Conservation (phyloP, 1,140 invertebrate species). For the Drosophila bocqueti region DNA sequence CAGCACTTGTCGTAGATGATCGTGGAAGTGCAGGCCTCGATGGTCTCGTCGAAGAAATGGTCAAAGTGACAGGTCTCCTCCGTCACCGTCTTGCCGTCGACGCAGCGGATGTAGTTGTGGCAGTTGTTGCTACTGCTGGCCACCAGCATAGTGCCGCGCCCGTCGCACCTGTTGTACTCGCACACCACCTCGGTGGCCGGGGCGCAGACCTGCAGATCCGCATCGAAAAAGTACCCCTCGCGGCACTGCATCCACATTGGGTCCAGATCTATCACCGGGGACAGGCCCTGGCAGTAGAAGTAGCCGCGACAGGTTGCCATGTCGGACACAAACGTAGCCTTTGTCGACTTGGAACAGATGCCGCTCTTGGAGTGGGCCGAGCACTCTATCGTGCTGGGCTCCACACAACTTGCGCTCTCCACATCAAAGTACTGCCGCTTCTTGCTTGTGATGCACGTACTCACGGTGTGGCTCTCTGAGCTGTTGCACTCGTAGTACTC, state of each 20-base stretch:
- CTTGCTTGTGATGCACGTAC: slow-evolving; percentile 24
- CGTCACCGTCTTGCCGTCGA: slow-evolving; percentile 34
- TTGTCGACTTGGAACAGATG: slow-evolving; percentile 14
- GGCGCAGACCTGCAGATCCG: slow-evolving; percentile 28
- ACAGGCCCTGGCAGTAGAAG: slow-evolving; percentile 57
- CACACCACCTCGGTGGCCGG: slow-evolving; percentile 56
- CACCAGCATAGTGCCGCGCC: slow-evolving; percentile 68
- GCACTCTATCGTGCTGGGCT: slow-evolving; percentile 37
- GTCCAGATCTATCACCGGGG: slow-evolving; percentile 46
- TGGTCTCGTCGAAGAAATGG: slow-evolving; percentile 69
- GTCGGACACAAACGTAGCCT: slow-evolving; percentile 21
- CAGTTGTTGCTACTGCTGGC: slow-evolving; percentile 67
- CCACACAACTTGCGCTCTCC: slow-evolving; percentile 39
- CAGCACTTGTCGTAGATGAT: slow-evolving; percentile 74
- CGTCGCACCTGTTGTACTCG: slow-evolving; percentile 71
- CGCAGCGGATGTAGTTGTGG: slow-evolving; percentile 66
- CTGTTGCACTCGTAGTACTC: slow-evolving; percentile 63
- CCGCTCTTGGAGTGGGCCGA: slow-evolving; percentile 49
- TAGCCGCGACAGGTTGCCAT: slow-evolving; percentile 75
- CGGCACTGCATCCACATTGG: slow-evolving; percentile 67
- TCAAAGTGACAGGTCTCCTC: slow-evolving; percentile 60
- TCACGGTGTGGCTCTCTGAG: slow-evolving; percentile 14
- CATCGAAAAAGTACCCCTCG: slow-evolving; percentile 65
- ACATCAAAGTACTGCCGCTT: slow-evolving; percentile 57
- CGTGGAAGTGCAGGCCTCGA: slow-evolving; percentile 45